phyloP scores from a whole-genome alignment of 2,888 invertebrate species.

The Drosophila nr. fundita region DNA sequence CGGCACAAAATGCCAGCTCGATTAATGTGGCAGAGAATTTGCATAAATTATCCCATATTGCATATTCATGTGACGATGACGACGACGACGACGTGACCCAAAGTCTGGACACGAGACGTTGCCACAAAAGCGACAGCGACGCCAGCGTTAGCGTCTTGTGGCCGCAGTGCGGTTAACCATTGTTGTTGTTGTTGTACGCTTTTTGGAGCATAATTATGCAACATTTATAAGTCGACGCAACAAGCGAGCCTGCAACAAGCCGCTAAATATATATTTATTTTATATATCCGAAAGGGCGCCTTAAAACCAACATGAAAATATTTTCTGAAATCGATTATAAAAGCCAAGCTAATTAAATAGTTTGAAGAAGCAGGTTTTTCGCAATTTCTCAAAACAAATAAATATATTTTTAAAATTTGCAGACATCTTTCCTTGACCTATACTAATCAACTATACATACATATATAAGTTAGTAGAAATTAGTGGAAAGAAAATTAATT shows the following conservation, averaged over 20 bases:
- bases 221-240: slow-evolving; percentile 50
- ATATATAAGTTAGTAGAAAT: background rate
- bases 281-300: background rate
- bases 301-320: background rate
- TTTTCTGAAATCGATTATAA: background rate
- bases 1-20: slow-evolving; percentile 63
- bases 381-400: background rate
- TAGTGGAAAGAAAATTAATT: background rate
- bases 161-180: slow-evolving; percentile 80
- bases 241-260: background rate
- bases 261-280: slow-evolving; percentile 51
- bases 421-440: background rate
- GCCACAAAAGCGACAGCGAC: slow-evolving; percentile 22
- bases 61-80: slow-evolving; percentile 82
- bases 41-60: slow-evolving; percentile 85
- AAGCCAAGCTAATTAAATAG: background rate
- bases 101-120: slow-evolving; percentile 42
- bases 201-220: slow-evolving; percentile 80
- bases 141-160: slow-evolving; percentile 73
- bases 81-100: slow-evolving; percentile 66
- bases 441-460: background rate
- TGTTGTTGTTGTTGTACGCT: slow-evolving; percentile 14
- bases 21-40: slow-evolving; percentile 84
- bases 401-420: background rate
- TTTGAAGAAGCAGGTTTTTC: background rate